A percentile compares a stretch with the other conserved stretches of the same genome.
phyloP scores from a whole-genome alignment of 2,888 invertebrate genomes.

The Mallateleia sp. region DNA sequence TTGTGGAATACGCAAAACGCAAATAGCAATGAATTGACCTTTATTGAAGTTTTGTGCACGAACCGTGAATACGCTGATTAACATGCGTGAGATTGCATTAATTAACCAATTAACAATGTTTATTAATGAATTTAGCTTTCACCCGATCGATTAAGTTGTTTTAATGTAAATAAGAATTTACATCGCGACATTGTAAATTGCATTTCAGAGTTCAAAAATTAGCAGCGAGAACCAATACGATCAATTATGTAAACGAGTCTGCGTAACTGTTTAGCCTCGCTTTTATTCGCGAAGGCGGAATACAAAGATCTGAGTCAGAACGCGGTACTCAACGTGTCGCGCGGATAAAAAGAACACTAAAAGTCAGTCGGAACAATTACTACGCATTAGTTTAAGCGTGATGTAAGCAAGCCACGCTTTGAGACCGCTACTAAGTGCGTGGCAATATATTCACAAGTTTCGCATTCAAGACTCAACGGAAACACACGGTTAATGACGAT shows the following conservation, averaged over 20 bases:
- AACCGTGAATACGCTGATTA: too few species aligned
- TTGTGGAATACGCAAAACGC: too few species aligned
- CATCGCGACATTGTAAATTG: too few species aligned
- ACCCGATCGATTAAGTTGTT: too few species aligned
- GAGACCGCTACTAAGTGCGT: slow-evolving; percentile 30
- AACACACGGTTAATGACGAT: slow-evolving; percentile 13
- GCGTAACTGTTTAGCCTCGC: slow-evolving; percentile 7
- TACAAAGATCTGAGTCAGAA: slow-evolving; percentile 4
- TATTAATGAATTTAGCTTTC: too few species aligned
- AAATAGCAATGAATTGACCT: too few species aligned
- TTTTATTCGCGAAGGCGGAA: slow-evolving; percentile 13
- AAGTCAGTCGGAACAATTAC: slow-evolving; percentile 30
- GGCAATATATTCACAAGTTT: slow-evolving; percentile 28
- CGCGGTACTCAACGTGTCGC: neutral
- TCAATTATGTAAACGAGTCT: slow-evolving; percentile 31
- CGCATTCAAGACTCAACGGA: slow-evolving; percentile 20
- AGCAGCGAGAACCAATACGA: slow-evolving; percentile 10
- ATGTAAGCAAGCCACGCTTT: slow-evolving; percentile 35
- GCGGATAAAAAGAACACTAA: slow-evolving; percentile 7
- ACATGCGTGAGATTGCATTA: too few species aligned
- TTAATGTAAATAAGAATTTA: too few species aligned
- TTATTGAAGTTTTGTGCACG: too few species aligned
- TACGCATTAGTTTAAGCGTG: slow-evolving; percentile 36
- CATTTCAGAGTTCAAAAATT: too few species aligned
- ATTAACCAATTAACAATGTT: too few species aligned